A percentile compares a stretch with the other conserved stretches of the same genome.
Evolutionary conservation across 1,140 invertebrate genomes (phyloP).

Genomic region (Drosophila serrata): DNA sequence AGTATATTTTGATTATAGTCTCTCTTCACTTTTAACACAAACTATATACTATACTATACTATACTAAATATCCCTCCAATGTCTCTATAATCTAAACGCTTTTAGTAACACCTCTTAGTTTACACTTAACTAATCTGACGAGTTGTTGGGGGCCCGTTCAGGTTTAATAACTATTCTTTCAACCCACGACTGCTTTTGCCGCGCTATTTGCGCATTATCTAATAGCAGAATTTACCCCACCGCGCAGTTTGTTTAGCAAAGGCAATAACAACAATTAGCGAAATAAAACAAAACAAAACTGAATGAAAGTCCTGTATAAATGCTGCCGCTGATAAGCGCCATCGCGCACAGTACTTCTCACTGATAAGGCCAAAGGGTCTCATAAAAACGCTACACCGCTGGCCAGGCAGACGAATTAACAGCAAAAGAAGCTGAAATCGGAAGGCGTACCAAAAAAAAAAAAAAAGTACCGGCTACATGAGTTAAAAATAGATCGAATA

Average conservation of each 20-base stretch:
- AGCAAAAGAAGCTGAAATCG: conserved; percentile 17
- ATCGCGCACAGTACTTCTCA: conserved; percentile 18
- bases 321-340: conserved; percentile 44
- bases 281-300: conserved; percentile 47
- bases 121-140: conserved; percentile 6
- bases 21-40: background rate
- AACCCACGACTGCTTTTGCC: conserved; percentile 10
- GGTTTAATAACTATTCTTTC: conserved; percentile 18
- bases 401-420: conserved; percentile 15
- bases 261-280: conserved; percentile 13
- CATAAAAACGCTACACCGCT: conserved; percentile 17
- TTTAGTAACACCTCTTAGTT: background rate
- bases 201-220: conserved; percentile 37
- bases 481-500: conserved; percentile 56
- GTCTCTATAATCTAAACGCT: background rate
- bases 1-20: background rate
- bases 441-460: conserved; percentile 17
- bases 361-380: conserved; percentile 42
- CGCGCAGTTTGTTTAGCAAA: conserved; percentile 29
- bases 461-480: conserved; percentile 7
- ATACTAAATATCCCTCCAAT: background rate
- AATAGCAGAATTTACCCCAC: conserved; percentile 13
- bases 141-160: conserved; percentile 6
- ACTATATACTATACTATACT: background rate
- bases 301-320: conserved; percentile 52